A percentile compares a stretch with the other conserved stretches of the same genome.
phyloP scores from a whole-genome alignment of 1,140 invertebrate genomes.

The Ridgeia piscesae region DNA sequence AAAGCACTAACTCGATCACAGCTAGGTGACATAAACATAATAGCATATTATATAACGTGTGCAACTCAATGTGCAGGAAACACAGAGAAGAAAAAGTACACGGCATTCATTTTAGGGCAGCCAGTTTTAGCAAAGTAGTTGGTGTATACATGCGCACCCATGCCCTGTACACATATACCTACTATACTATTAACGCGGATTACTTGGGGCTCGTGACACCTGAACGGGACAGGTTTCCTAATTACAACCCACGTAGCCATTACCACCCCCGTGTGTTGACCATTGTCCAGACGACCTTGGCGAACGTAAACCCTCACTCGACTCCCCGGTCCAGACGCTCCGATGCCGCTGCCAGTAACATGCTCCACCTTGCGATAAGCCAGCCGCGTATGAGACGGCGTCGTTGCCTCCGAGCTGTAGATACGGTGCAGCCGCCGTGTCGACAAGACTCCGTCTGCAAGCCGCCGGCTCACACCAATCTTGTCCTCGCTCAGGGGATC shows the following conservation, averaged over 20 bases:
- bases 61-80: no score
- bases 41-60: no score
- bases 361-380: background rate
- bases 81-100: no score
- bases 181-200: no score
- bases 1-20: no score
- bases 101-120: no score
- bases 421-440: background rate
- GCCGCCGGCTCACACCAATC: background rate
- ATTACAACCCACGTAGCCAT: background rate
- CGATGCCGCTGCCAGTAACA: background rate
- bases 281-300: background rate
- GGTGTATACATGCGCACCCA: no score
- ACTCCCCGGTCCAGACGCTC: background rate
- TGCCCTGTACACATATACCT: no score
- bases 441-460: background rate
- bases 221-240: background rate
- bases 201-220: no score
- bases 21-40: no score
- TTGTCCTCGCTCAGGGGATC: background rate
- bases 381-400: background rate
- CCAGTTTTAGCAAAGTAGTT: no score
- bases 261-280: background rate
- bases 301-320: background rate
- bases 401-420: background rate